Percentiles rank a stretch among this genome's conserved stretches.
phyloP scores from a whole-genome alignment of 2,888 invertebrate species.

The Malachius bipustulatus region DNA sequence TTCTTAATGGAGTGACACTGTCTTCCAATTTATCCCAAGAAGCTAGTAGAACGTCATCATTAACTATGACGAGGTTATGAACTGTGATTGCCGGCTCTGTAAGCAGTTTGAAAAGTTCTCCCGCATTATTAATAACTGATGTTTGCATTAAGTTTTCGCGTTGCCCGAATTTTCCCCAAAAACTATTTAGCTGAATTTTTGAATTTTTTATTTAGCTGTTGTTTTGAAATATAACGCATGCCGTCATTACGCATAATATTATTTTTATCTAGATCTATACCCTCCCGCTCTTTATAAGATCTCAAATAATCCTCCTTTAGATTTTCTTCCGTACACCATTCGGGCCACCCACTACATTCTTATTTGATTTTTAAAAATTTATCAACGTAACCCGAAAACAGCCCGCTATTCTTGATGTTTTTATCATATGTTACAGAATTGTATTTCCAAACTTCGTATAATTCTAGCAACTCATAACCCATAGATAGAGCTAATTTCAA shows the following conservation, averaged over 20 bases:
- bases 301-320: too few relatives aligned
- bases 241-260: too few relatives aligned
- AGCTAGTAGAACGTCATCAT: slow-evolving; percentile 18
- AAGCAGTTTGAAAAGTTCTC: slow-evolving; percentile 7
- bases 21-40: slow-evolving; percentile 19
- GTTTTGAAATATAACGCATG: too few relatives aligned
- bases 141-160: slow-evolving; percentile 17
- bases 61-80: slow-evolving; percentile 8
- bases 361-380: too few relatives aligned
- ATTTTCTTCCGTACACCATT: too few relatives aligned
- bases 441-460: slow-evolving; percentile 29
- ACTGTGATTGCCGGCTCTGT: slow-evolving; percentile 10
- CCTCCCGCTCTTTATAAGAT: too few relatives aligned
- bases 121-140: slow-evolving; percentile 15
- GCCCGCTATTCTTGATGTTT: slow-evolving; percentile 15
- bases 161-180: slow-evolving; percentile 20
- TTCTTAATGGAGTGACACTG: slow-evolving; percentile 11
- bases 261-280: too few relatives aligned
- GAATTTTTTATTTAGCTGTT: too few relatives aligned
- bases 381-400: too few relatives aligned
- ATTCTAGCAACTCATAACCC: slow-evolving; percentile 24
- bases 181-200: slow-evolving; percentile 20
- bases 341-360: too few relatives aligned
- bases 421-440: slow-evolving; percentile 19
- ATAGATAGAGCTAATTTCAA: slow-evolving; percentile 22